Conservation (phyloP, 2,888 invertebrate species). For the Acleris laterana region DNA sequence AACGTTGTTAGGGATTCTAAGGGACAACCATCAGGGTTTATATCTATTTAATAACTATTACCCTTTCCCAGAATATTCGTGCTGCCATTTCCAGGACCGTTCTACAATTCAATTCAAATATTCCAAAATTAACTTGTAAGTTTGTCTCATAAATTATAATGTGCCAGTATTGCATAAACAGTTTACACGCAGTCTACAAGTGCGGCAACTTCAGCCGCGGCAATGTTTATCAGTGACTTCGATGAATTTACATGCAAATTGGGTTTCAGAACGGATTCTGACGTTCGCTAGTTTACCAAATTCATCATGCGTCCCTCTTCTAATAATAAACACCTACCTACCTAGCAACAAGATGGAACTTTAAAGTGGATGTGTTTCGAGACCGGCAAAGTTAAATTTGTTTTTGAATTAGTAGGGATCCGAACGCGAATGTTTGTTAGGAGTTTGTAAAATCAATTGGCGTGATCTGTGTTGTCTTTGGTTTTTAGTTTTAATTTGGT, state of each 20-base stretch:
- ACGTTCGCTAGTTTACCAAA: conserved; percentile 69
- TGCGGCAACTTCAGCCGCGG: conserved; percentile 54
- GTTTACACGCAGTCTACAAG: conserved; percentile 24
- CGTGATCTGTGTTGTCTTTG: conserved; percentile 33
- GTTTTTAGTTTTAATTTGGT: conserved; percentile 28
- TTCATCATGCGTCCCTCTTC: conserved; percentile 27
- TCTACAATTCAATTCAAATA: not conserved
- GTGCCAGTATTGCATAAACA: conserved; percentile 27
- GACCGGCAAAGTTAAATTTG: conserved; percentile 44
- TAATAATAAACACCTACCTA: conserved; percentile 20
- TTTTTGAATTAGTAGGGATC: conserved; percentile 53
- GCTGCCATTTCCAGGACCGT: not conserved
- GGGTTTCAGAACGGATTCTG: conserved; percentile 72
- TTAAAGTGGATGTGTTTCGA: conserved; percentile 10
- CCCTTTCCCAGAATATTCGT: not conserved
- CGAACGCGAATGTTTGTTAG: conserved; percentile 33
- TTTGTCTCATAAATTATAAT: conserved; percentile 15
- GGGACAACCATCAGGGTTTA: too few species aligned
- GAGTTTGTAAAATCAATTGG: conserved; percentile 35
- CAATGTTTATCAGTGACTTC: conserved; percentile 75
- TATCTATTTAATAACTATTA: too few species aligned
- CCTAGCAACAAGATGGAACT: conserved; percentile 33
- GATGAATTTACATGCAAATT: conserved; percentile 80
- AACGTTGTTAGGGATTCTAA: too few species aligned
- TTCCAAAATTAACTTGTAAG: conserved; percentile 2